phyloP scores from a whole-genome alignment of 2,113 vertebrate genomes.

The Solenodon paradoxus region DNA sequence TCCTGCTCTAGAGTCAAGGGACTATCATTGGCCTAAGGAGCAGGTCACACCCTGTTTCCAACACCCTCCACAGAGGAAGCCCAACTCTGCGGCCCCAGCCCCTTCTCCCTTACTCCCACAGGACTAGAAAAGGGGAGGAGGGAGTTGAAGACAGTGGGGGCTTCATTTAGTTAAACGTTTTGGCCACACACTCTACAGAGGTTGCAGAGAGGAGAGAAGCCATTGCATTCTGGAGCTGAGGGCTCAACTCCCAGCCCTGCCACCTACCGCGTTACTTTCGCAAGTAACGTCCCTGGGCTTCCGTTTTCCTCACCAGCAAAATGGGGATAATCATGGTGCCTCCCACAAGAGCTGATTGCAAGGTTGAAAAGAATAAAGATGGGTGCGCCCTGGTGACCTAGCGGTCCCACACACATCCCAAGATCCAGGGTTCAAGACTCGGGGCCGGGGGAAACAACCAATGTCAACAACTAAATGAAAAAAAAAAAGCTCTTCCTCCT shows the following conservation, averaged over 20 bases:
- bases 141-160: neutral
- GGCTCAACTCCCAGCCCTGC: neutral
- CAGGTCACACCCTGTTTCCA: neutral
- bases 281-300: neutral
- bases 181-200: neutral
- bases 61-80: neutral
- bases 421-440: no score
- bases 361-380: neutral
- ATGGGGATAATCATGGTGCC: neutral
- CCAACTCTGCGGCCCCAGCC: no score
- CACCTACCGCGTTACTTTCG: neutral
- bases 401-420: no score
- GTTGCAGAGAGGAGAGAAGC: neutral
- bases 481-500: no score
- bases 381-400: no score
- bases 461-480: no score
- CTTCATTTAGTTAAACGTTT: neutral
- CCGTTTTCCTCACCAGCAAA: neutral
- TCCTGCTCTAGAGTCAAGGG: neutral
- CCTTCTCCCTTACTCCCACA: no score
- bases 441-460: no score
- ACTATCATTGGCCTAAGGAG: neutral
- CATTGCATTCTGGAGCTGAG: neutral
- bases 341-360: neutral
- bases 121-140: neutral